phyloP scores from a whole-genome alignment of 2,888 invertebrate genomes.

The Furcula furcula region DNA sequence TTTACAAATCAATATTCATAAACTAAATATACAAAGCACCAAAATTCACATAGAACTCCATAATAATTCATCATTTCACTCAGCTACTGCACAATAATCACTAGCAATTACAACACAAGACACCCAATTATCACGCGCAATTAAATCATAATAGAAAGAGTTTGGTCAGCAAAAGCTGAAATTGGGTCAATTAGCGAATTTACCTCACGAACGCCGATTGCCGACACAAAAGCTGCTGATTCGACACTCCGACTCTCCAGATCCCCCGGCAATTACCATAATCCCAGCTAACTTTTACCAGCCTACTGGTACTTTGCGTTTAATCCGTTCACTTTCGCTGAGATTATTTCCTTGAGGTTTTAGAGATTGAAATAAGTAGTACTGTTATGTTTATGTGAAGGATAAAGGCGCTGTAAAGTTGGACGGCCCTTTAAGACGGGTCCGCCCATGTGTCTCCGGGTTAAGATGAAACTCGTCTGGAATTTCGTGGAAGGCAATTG shows the following conservation, averaged over 20 bases:
- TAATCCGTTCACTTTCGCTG: slow-evolving; percentile 21
- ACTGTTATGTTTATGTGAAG: neutral
- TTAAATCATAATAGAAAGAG: slow-evolving; percentile 23
- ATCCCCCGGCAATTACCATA: slow-evolving; percentile 30
- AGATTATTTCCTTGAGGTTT: slow-evolving; percentile 12
- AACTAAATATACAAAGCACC: no score
- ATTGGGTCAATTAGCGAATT: slow-evolving; percentile 28
- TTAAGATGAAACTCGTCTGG: no score
- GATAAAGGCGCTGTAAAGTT: neutral
- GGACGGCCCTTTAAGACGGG: neutral
- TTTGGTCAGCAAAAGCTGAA: slow-evolving; percentile 26
- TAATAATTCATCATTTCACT: neutral
- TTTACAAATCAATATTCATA: no score
- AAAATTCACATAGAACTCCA: no score
- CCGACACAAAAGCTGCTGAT: slow-evolving; percentile 23
- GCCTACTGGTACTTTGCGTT: slow-evolving; percentile 19
- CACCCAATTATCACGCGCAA: slow-evolving; percentile 17
- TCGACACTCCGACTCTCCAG: slow-evolving; percentile 9
- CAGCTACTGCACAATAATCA: slow-evolving; percentile 5
- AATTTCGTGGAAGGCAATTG: no score
- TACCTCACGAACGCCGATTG: slow-evolving; percentile 13
- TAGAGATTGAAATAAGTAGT: slow-evolving; percentile 1
- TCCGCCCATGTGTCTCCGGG: no score
- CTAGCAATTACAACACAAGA: slow-evolving; percentile 11
- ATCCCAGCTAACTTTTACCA: slow-evolving; percentile 26